Evolutionary conservation across 2,888 invertebrate genomes (phyloP).

Genomic region (Rhopalosiphum nymphaeae): DNA sequence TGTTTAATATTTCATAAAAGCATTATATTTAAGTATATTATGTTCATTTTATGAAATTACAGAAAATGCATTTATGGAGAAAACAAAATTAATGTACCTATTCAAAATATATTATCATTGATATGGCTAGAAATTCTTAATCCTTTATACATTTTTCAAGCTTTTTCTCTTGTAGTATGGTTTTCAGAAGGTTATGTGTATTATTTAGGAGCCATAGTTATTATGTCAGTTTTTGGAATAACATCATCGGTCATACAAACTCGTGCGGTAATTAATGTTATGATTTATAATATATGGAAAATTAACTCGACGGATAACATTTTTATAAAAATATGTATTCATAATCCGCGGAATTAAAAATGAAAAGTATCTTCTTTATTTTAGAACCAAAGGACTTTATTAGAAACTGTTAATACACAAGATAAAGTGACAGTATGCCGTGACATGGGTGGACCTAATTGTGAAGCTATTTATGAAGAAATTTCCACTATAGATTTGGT

Average conservation of each 20-base stretch:
- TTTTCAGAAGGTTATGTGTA: conserved; percentile 85
- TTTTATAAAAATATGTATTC: not conserved
- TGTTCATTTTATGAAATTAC: conserved; percentile 66
- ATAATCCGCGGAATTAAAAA: not conserved
- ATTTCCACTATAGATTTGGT: conserved; percentile 79
- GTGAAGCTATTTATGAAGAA: conserved; percentile 70
- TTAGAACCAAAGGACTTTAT: conserved; percentile 72
- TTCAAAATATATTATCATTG: conserved; percentile 79
- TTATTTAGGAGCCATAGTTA: conserved; percentile 86
- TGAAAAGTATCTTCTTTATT: conserved; percentile 50
- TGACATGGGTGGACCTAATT: conserved; percentile 66
- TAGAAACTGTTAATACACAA: conserved; percentile 71
- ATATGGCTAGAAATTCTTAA: conserved; percentile 84
- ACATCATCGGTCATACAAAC: conserved; percentile 83
- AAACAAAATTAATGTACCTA: conserved; percentile 80
- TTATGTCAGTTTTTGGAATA: conserved; percentile 85
- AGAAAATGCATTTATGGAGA: conserved; percentile 80
- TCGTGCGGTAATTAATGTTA: conserved; percentile 75
- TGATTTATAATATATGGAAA: not conserved
- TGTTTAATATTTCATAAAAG: not conserved
- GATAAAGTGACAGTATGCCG: conserved; percentile 74
- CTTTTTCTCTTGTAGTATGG: conserved; percentile 87
- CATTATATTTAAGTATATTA: not conserved
- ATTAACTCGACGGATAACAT: not conserved
- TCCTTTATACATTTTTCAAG: conserved; percentile 92